Evolutionary conservation across 2,797 vertebrate genomes (phyloP), one percentile per base, ranked within the genome.

Genomic region (Salarias fasciatus): DNA sequence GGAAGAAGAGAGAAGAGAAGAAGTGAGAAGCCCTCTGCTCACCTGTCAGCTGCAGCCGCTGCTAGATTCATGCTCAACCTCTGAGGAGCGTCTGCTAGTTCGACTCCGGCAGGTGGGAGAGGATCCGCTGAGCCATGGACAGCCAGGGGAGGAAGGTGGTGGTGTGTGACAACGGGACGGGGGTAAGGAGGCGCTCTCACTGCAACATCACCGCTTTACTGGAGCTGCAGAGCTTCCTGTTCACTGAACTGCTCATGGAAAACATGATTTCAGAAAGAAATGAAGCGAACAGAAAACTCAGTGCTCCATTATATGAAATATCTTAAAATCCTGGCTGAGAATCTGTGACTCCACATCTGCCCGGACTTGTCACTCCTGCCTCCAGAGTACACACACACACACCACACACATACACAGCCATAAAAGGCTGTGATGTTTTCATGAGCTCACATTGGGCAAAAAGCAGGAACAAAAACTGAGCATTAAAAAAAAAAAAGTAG

Each of bases 151-250:
- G 92, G 63, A 93, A 89, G 70, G 93, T 94, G 79, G 85, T 93
- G 60, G 93, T 94, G 35, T 93, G 93, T 85, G 93, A 94, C 86
- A 94, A 94, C 85, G 93, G 93, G 14, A 93, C 92, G 0, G 93
- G 93, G 88, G 93, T 94, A 73, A 91, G 93, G n/a, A n/a, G n/a
- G n/a, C n/a, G n/a, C n/a, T n/a, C n/a, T n/a, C n/a, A n/a, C n/a
- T n/a, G n/a, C n/a, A n/a, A n/a, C n/a, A n/a, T n/a, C n/a, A n/a
- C 2, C 33, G 5, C 33, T 35, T 35, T 35, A 33, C 6, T 35
- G 33, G 6, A 35, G 33, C 6, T 5, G n/a, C n/a, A n/a, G n/a
- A n/a, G n/a, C n/a, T n/a, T n/a, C n/a, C n/a, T n/a, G n/a, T n/a
- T n/a, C n/a, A n/a, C n/a, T n/a, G n/a, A n/a, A n/a, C n/a, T n/a